Conservation (phyloP, 2,113 vertebrate genomes). For the Chinchilla lanigera region DNA sequence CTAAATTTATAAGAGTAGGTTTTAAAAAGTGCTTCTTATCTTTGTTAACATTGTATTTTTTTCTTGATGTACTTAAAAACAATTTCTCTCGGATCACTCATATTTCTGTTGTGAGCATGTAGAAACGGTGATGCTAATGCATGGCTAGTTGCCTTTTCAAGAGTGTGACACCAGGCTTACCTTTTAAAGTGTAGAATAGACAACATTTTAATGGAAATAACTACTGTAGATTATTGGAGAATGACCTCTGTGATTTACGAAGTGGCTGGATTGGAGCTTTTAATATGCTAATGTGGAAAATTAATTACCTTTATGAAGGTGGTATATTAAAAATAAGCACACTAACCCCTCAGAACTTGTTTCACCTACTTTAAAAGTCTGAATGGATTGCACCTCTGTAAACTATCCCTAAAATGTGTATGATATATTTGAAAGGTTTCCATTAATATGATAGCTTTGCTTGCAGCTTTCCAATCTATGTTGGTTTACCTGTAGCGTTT, state of each 20-base stretch:
- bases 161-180: constrained; percentile 85
- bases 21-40: constrained; percentile 90
- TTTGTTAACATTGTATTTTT: constrained; percentile 90
- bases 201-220: constrained; percentile 85
- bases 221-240: constrained; percentile 83
- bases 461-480: constrained; percentile 87
- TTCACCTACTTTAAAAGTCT: constrained; percentile 89
- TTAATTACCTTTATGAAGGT: constrained; percentile 89
- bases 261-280: constrained; percentile 88
- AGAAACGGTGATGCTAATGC: constrained; percentile 88
- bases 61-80: constrained; percentile 87
- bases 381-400: constrained; percentile 89
- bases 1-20: constrained; percentile 91
- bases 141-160: constrained; percentile 88
- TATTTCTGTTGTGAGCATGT: constrained; percentile 91
- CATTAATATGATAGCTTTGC: constrained; percentile 89
- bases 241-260: constrained; percentile 82
- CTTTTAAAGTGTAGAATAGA: constrained; percentile 85
- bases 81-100: constrained; percentile 87
- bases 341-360: constrained; percentile 83
- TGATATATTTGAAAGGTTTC: constrained; percentile 88
- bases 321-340: constrained; percentile 87
- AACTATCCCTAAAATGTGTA: constrained; percentile 82
- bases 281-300: constrained; percentile 86
- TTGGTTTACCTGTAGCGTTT: constrained; percentile 87